A percentile compares a stretch with the other conserved stretches of the same genome.
phyloP scores from a whole-genome alignment of 2,888 invertebrate species.

The Antheraea assamensis region DNA sequence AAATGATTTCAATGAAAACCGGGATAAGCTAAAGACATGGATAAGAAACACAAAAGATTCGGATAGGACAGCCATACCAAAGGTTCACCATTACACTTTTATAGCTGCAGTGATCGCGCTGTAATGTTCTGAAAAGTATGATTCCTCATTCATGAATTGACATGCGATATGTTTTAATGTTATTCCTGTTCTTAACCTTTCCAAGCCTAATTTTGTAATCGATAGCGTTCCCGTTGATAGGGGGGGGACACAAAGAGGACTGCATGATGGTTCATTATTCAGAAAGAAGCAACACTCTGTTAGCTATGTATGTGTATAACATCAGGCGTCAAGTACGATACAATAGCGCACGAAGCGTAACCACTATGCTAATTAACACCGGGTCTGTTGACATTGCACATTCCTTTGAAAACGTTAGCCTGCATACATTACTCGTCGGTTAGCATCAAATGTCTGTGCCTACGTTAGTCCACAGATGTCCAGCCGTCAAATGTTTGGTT shows the following conservation, averaged over 20 bases:
- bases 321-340: not conserved
- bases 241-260: not conserved
- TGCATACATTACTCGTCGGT: constrained; percentile 24
- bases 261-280: not conserved
- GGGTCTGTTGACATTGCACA: constrained; percentile 11
- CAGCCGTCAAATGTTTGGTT: not conserved
- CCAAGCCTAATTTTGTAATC: no score
- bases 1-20: not conserved
- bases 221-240: no score
- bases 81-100: no score
- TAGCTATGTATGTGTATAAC: constrained; percentile 2
- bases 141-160: no score
- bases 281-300: not conserved
- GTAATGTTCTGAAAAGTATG: no score
- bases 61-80: no score
- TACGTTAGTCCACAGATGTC: not conserved
- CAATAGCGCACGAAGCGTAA: constrained; percentile 2
- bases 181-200: no score
- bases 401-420: constrained; percentile 13
- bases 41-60: no score
- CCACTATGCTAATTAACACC: constrained; percentile 14
- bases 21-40: not conserved
- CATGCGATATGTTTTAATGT: no score
- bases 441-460: constrained; percentile 26
- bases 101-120: no score